phyloP scores from a whole-genome alignment of 2,797 vertebrate genomes.

The Anguilla pacifica region DNA sequence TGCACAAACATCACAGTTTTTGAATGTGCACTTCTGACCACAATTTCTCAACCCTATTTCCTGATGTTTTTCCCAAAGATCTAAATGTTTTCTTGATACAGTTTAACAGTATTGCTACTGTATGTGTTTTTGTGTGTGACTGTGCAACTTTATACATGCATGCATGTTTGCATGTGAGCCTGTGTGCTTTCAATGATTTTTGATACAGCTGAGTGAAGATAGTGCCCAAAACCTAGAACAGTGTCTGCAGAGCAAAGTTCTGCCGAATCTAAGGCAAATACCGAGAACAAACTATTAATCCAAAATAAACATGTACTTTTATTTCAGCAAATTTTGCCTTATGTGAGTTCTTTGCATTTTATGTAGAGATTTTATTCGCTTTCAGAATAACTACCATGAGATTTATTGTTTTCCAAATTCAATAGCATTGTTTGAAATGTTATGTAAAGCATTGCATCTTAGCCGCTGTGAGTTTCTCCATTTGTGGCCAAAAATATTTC shows the following conservation, averaged over 20 bases:
- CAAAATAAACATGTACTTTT: neutral
- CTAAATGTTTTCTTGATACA: neutral
- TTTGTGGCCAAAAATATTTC: neutral
- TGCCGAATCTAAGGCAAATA: neutral
- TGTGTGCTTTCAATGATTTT: neutral
- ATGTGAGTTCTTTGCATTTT: neutral
- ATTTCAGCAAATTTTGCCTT: neutral
- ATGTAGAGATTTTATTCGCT: no score
- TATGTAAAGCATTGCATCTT: neutral
- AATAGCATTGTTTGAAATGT: neutral
- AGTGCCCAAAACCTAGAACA: neutral
- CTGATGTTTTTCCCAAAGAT: no score
- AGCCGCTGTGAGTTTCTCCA: neutral
- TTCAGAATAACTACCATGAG: no score
- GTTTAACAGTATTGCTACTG: no score
- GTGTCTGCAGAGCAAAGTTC: neutral
- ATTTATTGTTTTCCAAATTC: no score
- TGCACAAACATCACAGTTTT: no score
- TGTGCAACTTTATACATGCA: neutral
- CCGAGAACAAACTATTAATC: neutral
- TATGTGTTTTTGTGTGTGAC: neutral
- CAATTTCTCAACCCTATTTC: no score
- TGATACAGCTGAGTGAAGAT: neutral
- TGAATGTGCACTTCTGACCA: no score
- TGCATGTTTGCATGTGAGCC: neutral